phyloP scores from a whole-genome alignment of 2,797 vertebrate species.

The Hippoglossus hippoglossus region DNA sequence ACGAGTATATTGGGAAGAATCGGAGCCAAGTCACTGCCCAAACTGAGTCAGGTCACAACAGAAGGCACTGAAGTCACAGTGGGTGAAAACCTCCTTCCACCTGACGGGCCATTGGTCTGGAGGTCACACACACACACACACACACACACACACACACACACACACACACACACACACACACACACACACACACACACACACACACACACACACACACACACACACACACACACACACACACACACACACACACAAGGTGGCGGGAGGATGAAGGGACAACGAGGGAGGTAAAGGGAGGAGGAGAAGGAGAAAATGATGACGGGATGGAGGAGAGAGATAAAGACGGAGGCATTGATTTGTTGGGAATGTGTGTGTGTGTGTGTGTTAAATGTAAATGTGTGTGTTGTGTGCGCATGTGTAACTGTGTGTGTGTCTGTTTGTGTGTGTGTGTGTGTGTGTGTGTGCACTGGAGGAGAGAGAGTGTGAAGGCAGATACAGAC shows the following conservation, averaged over 20 bases:
- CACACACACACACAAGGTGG: too few relatives aligned
- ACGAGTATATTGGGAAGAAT: too few relatives aligned
- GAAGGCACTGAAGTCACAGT: not conserved
- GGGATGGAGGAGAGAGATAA: not conserved
- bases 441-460: conserved; percentile 14
- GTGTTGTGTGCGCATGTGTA: not conserved
- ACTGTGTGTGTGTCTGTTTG: not conserved
- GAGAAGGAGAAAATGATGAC: not conserved
- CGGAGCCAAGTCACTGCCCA: too few relatives aligned
- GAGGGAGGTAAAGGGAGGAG: not conserved
- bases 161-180: not conserved
- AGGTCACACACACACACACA: conserved; percentile 20
- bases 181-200: not conserved
- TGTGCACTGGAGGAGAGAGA: not conserved
- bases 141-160: too few relatives aligned
- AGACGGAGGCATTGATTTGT: not conserved
- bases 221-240: too few relatives aligned
- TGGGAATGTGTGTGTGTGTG: not conserved
- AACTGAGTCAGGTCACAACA: too few relatives aligned
- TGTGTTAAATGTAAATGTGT: not conserved
- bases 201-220: conserved; percentile 5
- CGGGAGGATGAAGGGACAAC: not conserved
- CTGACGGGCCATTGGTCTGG: conserved; percentile 5
- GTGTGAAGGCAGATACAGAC: conserved; percentile 23
- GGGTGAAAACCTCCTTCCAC: not conserved